These are phyloP conservation scores for Aythya baeri DNA, from an alignment of 2,113 vertebrate species.

Conservation along the genomic window DNA sequence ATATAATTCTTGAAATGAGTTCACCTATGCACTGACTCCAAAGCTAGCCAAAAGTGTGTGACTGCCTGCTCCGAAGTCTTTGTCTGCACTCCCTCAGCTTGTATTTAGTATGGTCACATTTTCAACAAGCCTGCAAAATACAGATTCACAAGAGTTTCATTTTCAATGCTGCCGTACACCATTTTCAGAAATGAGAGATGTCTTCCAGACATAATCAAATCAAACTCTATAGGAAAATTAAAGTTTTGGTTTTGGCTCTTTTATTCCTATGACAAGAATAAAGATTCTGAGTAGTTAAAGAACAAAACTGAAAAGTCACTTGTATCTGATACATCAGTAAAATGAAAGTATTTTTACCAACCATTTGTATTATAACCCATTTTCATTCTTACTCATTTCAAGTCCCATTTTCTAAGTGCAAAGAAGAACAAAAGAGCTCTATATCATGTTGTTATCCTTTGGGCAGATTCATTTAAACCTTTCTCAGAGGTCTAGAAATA, in stretches of 20 bases:
- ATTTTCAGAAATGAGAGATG: neutral
- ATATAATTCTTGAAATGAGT: neutral
- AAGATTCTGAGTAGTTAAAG: neutral
- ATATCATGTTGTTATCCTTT: slow-evolving; percentile 12
- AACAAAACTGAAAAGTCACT: neutral
- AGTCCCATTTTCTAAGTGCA: neutral
- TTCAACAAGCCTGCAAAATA: neutral
- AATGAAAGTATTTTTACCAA: neutral
- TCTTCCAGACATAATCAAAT: neutral
- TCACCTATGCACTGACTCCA: neutral
- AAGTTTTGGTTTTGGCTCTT: neutral
- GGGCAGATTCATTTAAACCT: neutral
- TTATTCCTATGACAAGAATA: neutral
- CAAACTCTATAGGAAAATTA: neutral
- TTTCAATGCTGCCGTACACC: neutral
- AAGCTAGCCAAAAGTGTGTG: neutral
- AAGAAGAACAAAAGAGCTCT: slow-evolving; percentile 9
- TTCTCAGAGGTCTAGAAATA: neutral
- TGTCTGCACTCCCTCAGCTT: neutral
- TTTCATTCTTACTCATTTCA: neutral
- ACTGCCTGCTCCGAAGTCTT: neutral
- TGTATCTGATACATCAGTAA: slow-evolving; percentile 1
- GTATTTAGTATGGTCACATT: neutral
- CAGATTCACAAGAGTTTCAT: neutral
- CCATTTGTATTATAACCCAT: neutral